Base-by-base conservation (phyloP, 1,140 invertebrate species). In the Dendrolimus kikuchii region DNA sequence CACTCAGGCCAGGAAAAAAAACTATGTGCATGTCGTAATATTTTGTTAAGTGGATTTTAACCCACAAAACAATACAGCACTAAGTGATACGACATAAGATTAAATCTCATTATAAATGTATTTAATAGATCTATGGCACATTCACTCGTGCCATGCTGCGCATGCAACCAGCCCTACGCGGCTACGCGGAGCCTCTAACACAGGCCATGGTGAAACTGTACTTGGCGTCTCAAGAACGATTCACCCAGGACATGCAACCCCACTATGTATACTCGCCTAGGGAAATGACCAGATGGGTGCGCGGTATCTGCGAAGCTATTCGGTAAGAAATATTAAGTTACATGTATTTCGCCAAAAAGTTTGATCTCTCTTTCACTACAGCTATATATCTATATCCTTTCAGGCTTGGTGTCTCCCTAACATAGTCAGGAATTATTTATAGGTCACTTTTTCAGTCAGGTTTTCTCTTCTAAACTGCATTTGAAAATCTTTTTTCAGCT, bases 131-230 rank as follows among this genome's bases (percentile, higher is more conserved):
- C 86, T 99, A 99, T 86, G 97, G 97, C 55, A 99, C 98, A 40
- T 99, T 99, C 87, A 98, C 96, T 46, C 91, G 98, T 57, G 98
- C 98, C 5, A 99, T 99, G 97, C 88, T 99, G 4, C 91, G 97
- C 41, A 89, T 99, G 71, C 94, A 98, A 67, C 97, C 98, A 0
- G 91, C 93, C 0, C 86, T 99, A 9, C 92, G 95, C 66, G 93
- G 96, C 0, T 99, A 97, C 79, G 96, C 98, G 4, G 98, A 99
- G 74, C 95, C 98, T 2, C 88, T 99, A 8, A 99, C 99, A 0
- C 96, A 96, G 76, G 98, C 98, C 4, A 99, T 99, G 99, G 98
- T 99, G 0, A 97, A 99, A 74, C 98, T 99, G 74, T 99, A 99
- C 88, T 88, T 99, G 2, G 92, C 93, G 6, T 99, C 98, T 7